Conservation (phyloP, 2,113 vertebrate genomes). For the Cisticola juncidis region DNA sequence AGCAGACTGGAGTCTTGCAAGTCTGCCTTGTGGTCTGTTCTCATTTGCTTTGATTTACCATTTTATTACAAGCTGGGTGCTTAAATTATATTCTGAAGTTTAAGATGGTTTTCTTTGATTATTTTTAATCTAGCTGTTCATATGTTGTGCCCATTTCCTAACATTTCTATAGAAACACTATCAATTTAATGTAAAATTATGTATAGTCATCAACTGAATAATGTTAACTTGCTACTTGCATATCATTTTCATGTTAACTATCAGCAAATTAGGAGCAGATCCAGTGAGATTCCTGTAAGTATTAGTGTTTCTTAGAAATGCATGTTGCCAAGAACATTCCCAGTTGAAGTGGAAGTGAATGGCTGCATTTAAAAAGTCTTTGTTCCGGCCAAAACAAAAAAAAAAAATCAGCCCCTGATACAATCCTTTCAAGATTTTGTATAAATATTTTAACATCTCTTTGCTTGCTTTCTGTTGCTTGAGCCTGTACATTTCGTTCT, state of each 20-base stretch:
- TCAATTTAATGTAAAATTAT: not conserved
- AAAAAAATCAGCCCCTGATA: not conserved
- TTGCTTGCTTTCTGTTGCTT: not conserved
- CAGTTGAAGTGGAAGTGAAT: not conserved
- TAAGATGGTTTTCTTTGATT: not conserved
- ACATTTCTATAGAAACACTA: not conserved
- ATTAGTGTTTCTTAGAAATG: not conserved
- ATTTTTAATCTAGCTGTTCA: not conserved
- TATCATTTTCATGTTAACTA: not conserved
- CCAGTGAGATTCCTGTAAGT: not conserved
- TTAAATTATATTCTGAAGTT: not conserved
- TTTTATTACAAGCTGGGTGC: not conserved
- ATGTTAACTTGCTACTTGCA: not conserved
- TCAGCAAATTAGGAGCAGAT: not conserved
- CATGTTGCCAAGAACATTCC: not conserved
- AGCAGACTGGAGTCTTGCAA: not conserved
- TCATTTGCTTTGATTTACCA: not conserved
- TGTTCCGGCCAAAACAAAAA: not conserved
- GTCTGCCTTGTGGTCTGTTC: not conserved
- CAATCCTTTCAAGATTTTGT: not conserved
- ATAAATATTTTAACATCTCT: not conserved
- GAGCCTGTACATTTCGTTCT: not conserved
- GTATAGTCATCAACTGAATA: not conserved
- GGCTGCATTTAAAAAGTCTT: not conserved
- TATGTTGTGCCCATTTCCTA: not conserved